Evolutionary conservation across 2,113 vertebrate species (phyloP).

Genomic region (Gasterosteus nipponicus): DNA sequence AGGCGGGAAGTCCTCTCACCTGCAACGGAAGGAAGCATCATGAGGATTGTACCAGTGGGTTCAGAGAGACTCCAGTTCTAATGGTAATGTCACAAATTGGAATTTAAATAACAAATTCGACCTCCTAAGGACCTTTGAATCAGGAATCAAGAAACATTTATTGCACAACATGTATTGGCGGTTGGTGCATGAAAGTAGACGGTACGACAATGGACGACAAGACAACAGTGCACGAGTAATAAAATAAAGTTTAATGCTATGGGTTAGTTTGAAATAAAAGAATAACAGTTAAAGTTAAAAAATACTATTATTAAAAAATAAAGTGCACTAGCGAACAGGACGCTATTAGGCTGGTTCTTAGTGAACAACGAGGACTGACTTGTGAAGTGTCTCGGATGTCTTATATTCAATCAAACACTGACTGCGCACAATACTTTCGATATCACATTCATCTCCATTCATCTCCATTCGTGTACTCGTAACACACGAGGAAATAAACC

Average conservation of each 20-base stretch:
- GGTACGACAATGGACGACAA: no score
- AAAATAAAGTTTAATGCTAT: no score
- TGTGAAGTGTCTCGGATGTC: not conserved
- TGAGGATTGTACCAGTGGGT: not conserved
- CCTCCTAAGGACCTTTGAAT: not conserved
- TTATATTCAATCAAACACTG: not conserved
- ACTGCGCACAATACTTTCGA: conserved; percentile 28
- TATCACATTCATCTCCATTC: not conserved
- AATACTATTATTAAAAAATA: no score
- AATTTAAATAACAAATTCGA: not conserved
- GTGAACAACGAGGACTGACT: not conserved
- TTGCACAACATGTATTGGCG: no score
- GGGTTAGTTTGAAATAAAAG: no score
- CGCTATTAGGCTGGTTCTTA: not conserved
- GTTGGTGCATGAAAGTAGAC: no score
- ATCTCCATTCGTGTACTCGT: not conserved
- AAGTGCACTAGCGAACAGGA: no score
- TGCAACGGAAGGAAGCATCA: conserved; percentile 20
- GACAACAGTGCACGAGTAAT: no score
- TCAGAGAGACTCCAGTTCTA: not conserved
- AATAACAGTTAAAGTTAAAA: no score
- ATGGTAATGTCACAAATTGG: not conserved
- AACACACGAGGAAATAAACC: not conserved
- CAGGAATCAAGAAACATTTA: no score
- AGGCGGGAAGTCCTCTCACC: conserved; percentile 29